Base-by-base conservation (phyloP, 2,888 invertebrate genomes). In the Anagyrus pseudococci region DNA sequence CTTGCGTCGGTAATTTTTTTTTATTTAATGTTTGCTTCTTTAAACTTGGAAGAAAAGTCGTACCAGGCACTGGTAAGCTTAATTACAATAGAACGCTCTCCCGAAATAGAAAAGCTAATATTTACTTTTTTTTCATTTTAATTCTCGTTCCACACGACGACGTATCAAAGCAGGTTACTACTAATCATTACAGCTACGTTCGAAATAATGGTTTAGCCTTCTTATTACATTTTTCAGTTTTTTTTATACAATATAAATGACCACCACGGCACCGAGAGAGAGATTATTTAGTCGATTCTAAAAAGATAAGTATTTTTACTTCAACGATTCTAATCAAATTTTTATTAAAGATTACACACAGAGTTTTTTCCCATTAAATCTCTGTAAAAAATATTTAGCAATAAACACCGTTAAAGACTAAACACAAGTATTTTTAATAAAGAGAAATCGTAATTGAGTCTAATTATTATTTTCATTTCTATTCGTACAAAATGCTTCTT, bases 21-120 rank as follows among this genome's bases (percentile, higher is more conserved):
- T 55, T 66, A 50, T 54, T 22, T 19, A 23, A 40, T 33, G 17
- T 46, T 59, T 22, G 22, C 48, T 53, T 29, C 29, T 55, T 54
- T 58, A 55, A 62, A 55, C 55, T 58, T 62, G 61, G 61, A 65
- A 65, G 65, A 60, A 62, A 60, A 65, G 26, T 65, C 52, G 65
- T 66, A 66, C 66, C 66, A 66, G 62, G 62, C 66, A 62, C 66
- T 66, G 66, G 66, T 66, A 66, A 62, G 55, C 53, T 57, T 57
- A 65, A 65, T 61, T 61, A 65, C 61, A 65, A 55, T 65, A 65
- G 40, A 58, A 55, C 58, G 58, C 57, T 60, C 62, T 59, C 41
- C 59, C 20, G 44, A 40, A 55, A 55, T 62, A 66, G 59, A 62
- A 66, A 66, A 66, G 66, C 59, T 66, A 59, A 56, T 56, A 49